Percentiles rank a stretch among this genome's conserved stretches.
Conservation (phyloP, 2,113 vertebrate species). For the Entosphenus tridentatus region DNA sequence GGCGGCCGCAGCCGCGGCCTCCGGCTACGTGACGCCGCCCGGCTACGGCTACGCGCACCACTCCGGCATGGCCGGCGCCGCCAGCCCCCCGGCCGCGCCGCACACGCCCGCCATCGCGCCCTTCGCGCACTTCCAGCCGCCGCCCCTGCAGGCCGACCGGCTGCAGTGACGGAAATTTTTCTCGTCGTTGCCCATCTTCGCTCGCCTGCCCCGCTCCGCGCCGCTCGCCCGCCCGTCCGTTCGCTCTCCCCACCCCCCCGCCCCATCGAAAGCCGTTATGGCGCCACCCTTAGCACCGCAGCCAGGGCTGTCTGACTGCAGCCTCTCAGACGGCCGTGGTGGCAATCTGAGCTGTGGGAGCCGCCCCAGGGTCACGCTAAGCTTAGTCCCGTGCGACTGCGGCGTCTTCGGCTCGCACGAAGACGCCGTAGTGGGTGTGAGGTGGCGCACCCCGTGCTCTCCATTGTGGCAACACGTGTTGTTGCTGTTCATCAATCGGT, state of each 20-base stretch:
- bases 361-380: no score
- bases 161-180: neutral
- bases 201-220: neutral
- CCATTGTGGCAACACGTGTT: no score
- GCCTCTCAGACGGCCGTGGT: no score
- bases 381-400: no score
- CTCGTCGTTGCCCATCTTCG: neutral
- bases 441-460: no score
- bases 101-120: neutral
- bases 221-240: neutral
- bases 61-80: neutral
- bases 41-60: neutral
- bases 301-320: no score
- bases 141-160: neutral
- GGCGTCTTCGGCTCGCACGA: no score
- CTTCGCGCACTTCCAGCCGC: neutral
- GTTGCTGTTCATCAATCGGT: no score
- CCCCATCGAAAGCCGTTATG: neutral
- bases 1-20: neutral
- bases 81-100: neutral
- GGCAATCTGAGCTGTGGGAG: no score
- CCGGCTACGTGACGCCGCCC: constrained; percentile 3
- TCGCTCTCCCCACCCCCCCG: neutral
- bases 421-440: no score
- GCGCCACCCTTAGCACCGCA: no score